Percentiles rank a stretch among this genome's conserved stretches.
Evolutionary conservation across 2,888 invertebrate species (phyloP).

Genomic region (Syrphus vitripennis): DNA sequence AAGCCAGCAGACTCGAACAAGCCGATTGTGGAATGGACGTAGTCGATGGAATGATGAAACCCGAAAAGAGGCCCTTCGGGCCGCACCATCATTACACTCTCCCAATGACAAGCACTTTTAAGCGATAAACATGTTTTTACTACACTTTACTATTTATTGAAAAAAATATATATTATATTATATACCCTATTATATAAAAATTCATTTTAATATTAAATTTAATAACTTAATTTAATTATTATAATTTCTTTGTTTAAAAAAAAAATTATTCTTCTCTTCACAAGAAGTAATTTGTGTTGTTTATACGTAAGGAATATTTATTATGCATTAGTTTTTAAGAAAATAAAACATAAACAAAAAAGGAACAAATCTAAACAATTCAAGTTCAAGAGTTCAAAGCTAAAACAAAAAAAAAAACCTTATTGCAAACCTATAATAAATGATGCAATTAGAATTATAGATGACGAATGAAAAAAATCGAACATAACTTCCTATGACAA

Average conservation of each 20-base stretch:
- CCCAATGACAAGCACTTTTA: slow-evolving; percentile 78
- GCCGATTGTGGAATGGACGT: slow-evolving; percentile 76
- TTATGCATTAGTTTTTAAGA: slow-evolving; percentile 59
- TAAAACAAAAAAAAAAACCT: slow-evolving; percentile 22
- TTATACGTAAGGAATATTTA: slow-evolving; percentile 66
- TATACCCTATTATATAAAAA: slow-evolving; percentile 54
- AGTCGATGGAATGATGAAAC: slow-evolving; percentile 78
- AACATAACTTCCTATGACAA: slow-evolving; percentile 24
- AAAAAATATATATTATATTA: slow-evolving; percentile 47
- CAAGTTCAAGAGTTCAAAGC: slow-evolving; percentile 61
- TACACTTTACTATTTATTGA: slow-evolving; percentile 69
- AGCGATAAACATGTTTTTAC: slow-evolving; percentile 69
- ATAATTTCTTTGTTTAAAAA: slow-evolving; percentile 38
- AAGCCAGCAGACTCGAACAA: slow-evolving; percentile 73
- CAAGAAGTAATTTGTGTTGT: slow-evolving; percentile 57
- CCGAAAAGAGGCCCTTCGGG: slow-evolving; percentile 79
- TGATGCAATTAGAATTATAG: slow-evolving; percentile 43
- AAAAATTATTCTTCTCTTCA: slow-evolving; percentile 46
- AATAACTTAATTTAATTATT: slow-evolving; percentile 64
- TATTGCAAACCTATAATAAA: slow-evolving; percentile 31
- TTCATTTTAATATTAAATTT: slow-evolving; percentile 60
- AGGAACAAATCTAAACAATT: slow-evolving; percentile 36
- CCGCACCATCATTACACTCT: slow-evolving; percentile 79
- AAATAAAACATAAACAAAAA: background rate
- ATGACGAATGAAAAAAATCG: background rate